Evolutionary conservation across 2,797 vertebrate species (phyloP).

Genomic region (Peromyscus attwateri): DNA sequence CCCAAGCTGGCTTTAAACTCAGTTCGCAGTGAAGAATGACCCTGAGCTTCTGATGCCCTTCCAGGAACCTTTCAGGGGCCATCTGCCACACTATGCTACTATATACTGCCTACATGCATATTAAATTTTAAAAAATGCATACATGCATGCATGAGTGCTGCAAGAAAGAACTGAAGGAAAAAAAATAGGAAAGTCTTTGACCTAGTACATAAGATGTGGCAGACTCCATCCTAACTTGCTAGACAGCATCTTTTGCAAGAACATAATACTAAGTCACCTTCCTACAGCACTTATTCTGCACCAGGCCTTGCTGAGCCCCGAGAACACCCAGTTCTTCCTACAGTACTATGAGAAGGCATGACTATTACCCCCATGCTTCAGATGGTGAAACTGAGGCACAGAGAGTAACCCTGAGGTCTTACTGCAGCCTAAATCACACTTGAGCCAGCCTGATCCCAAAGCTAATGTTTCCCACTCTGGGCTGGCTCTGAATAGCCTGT

Average conservation of each 20-base stretch:
- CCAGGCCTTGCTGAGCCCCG: not conserved
- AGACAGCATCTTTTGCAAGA: not conserved
- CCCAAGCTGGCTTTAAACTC: not conserved
- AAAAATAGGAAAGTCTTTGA: not conserved
- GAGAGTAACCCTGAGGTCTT: not conserved
- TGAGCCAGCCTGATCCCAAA: not conserved
- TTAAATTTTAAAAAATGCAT: constrained; percentile 34
- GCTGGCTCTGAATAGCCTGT: not conserved
- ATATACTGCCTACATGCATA: constrained; percentile 11
- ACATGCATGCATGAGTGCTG: constrained; percentile 31
- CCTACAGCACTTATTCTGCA: not conserved
- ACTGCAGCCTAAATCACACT: not conserved
- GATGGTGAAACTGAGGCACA: not conserved
- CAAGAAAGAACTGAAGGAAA: not conserved
- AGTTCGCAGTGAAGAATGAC: not conserved
- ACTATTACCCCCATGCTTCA: not conserved
- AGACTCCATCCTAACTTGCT: not conserved
- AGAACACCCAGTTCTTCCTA: not conserved
- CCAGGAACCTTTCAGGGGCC: not conserved
- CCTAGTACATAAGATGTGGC: not conserved
- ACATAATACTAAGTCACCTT: not conserved
- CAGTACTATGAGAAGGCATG: not conserved
- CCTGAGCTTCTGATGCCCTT: not conserved
- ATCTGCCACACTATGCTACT: not conserved
- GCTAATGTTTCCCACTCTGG: not conserved